Conservation (phyloP, 2,888 invertebrate species). For the Lysandra bellargus region DNA sequence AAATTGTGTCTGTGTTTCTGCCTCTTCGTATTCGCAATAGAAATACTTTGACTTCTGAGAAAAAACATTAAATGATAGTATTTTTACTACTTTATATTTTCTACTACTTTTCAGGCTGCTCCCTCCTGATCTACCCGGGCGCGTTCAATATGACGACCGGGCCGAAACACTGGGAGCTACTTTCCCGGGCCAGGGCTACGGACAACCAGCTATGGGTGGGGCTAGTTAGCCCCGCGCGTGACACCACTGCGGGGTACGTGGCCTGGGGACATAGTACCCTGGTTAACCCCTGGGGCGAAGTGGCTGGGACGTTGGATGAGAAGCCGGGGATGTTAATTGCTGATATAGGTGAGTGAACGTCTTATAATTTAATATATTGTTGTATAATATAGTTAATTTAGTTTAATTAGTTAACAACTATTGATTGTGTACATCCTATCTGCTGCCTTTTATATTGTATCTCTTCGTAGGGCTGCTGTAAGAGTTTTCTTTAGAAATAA, state of each 20-base stretch:
- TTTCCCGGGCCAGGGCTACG: slow-evolving; percentile 89
- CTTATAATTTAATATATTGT: too few species aligned
- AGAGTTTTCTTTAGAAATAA: too few species aligned
- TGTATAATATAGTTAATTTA: too few species aligned
- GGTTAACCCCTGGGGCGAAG: slow-evolving; percentile 91
- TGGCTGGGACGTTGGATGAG: slow-evolving; percentile 85
- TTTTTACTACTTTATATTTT: too few species aligned
- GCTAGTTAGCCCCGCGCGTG: slow-evolving; percentile 91
- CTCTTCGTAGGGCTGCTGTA: too few species aligned
- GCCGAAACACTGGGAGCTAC: slow-evolving; percentile 94
- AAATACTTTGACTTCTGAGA: too few species aligned
- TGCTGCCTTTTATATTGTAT: too few species aligned
- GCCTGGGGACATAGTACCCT: slow-evolving; percentile 94
- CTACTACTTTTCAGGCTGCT: slow-evolving; percentile 82
- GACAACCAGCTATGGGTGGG: slow-evolving; percentile 96
- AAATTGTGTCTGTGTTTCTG: too few species aligned
- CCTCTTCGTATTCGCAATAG: too few species aligned
- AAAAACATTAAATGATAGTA: too few species aligned
- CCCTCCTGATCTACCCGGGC: slow-evolving; percentile 93
- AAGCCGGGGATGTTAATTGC: slow-evolving; percentile 85
- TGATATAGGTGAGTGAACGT: slow-evolving; percentile 83
- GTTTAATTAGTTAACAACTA: too few species aligned
- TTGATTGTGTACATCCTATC: too few species aligned
- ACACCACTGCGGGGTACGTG: slow-evolving; percentile 85
- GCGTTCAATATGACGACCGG: slow-evolving; percentile 99